Evolutionary conservation across 2,797 vertebrate species (phyloP).

Genomic region (Gymnothorax javanicus): DNA sequence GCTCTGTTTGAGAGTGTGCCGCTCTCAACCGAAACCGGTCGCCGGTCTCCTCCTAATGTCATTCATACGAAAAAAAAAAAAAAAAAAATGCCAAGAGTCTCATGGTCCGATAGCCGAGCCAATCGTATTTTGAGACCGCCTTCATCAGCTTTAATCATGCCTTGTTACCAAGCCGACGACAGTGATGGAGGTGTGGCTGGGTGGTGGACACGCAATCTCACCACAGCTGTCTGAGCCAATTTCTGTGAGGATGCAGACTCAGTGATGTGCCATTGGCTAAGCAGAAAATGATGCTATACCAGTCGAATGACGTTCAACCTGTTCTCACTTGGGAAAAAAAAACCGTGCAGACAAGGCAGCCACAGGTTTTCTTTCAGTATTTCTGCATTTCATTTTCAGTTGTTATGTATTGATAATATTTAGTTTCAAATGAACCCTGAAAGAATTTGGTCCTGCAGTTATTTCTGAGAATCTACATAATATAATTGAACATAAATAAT

Average conservation of each 20-base stretch:
- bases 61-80: constrained; percentile 60
- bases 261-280: constrained; percentile 6
- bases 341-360: not conserved
- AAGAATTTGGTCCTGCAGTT: not conserved
- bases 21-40: constrained; percentile 29
- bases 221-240: constrained; percentile 43
- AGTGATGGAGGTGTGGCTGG: constrained; percentile 40
- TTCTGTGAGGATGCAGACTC: not conserved
- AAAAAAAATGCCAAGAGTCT: constrained; percentile 61
- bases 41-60: constrained; percentile 28
- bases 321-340: not conserved
- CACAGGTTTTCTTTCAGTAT: not conserved
- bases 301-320: constrained; percentile 11
- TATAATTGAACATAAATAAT: no score
- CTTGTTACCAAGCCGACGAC: constrained; percentile 55
- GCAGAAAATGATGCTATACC: not conserved
- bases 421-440: not conserved
- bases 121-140: constrained; percentile 57
- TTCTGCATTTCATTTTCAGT: not conserved
- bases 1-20: constrained; percentile 23
- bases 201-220: constrained; percentile 41
- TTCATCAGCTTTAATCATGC: constrained; percentile 49
- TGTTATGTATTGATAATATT: not conserved
- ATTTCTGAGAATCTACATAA: not conserved
- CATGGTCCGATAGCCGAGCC: constrained; percentile 64